Evolutionary conservation across 2,888 invertebrate species (phyloP).

Genomic region (Adelognathus sp.): DNA sequence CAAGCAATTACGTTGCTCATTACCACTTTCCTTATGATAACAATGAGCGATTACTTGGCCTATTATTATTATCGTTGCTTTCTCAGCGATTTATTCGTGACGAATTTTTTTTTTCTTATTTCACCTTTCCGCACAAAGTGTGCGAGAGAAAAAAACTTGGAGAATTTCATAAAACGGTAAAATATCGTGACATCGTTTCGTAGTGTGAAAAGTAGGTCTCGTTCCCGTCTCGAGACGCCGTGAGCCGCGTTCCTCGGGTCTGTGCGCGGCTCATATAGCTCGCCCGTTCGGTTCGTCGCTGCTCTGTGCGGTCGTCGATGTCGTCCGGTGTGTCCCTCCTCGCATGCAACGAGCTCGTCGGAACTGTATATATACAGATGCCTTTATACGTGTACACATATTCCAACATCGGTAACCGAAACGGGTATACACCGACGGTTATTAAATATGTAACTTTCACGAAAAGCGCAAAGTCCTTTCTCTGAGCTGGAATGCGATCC

Average conservation of each 20-base stretch:
- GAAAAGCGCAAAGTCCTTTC: conserved; percentile 53
- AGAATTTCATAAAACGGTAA: conserved; percentile 14
- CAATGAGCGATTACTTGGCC: too few relatives aligned
- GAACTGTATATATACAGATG: neutral
- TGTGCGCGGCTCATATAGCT: too few relatives aligned
- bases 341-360: conserved; percentile 4
- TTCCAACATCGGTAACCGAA: neutral
- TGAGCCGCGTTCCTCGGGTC: neutral
- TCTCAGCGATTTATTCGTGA: too few relatives aligned
- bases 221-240: conserved; percentile 15
- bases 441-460: conserved; percentile 52
- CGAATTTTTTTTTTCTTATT: too few relatives aligned
- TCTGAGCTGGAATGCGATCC: conserved; percentile 45
- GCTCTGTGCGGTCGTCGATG: neutral
- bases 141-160: neutral
- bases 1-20: too few relatives aligned
- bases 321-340: neutral
- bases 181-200: conserved; percentile 27
- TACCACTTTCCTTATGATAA: too few relatives aligned
- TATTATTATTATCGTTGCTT: too few relatives aligned
- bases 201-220: conserved; percentile 45
- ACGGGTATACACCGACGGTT: conserved; percentile 7
- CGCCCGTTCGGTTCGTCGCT: neutral
- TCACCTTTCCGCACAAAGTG: too few relatives aligned
- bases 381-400: neutral